A percentile compares a stretch with the other conserved stretches of the same genome.
phyloP scores from a whole-genome alignment of 2,888 invertebrate species.

The Globia sparganii region DNA sequence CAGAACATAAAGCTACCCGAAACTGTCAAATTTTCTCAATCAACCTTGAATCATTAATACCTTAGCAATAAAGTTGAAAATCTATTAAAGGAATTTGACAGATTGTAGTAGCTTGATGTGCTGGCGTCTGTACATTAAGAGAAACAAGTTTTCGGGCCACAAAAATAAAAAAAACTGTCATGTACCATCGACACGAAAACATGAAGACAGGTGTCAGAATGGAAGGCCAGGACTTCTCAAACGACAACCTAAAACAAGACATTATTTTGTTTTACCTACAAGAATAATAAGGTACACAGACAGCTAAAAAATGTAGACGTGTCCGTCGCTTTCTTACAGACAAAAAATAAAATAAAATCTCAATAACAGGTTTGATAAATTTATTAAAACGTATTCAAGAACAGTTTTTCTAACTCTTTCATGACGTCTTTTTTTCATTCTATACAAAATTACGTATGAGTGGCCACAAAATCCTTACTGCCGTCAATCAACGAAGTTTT shows the following conservation, averaged over 20 bases:
- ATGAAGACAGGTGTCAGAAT: neutral
- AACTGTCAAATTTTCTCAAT: no score
- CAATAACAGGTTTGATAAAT: neutral
- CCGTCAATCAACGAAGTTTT: constrained; percentile 30
- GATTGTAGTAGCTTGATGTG: no score
- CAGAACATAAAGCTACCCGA: no score
- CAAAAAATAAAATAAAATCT: neutral
- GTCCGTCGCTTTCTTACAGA: neutral
- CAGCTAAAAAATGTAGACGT: neutral
- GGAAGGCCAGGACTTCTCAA: no score
- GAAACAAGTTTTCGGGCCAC: neutral
- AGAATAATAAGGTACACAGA: neutral
- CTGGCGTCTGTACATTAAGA: neutral
- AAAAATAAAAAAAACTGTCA: neutral
- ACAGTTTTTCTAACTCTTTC: neutral
- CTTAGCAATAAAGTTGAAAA: no score
- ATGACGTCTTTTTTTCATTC: neutral
- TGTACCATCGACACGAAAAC: neutral
- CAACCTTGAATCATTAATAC: no score
- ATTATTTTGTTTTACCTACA: neutral
- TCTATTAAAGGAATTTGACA: no score
- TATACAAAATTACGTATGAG: constrained; percentile 15
- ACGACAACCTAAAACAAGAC: neutral
- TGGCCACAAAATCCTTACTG: neutral
- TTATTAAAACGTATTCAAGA: neutral